Evolutionary conservation across 2,888 invertebrate genomes (phyloP), one percentile per base, ranked within the genome.

Genomic region (Cataglyphis albicans): DNA sequence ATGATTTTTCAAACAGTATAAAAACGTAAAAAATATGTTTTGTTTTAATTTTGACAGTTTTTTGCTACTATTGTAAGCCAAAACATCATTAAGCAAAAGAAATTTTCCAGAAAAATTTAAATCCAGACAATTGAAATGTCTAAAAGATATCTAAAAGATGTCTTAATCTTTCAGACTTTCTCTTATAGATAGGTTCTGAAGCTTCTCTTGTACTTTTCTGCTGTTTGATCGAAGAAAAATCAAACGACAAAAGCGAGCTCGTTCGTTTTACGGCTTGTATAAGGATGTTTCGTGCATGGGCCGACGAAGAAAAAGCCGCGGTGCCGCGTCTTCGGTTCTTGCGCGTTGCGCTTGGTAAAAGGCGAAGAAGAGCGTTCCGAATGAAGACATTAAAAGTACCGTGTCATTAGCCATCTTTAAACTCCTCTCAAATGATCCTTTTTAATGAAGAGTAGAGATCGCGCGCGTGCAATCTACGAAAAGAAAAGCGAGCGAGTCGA

Each of bases 311-410:
- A 72, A 35, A 59, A 70, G 57, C 18, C 35, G 12, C 25, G 55
- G 65, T 55, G 38, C 52, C 64, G 15, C 21, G 32, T 5, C 35
- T 7, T 41, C 55, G 41, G 32, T 78, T 78, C 59, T 59, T 44
- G 78, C 44, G 48, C 75, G n/a, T 35, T 48, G 25, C n/a, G 3
- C 61, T 38, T 21, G 83, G 70, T 84, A 85, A 88, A 87, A 90
- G 76, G 81, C 82, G 64, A 41, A 73, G 68, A 85, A 35, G 59
- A 86, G 84, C 82, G 84, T n/a, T 81, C 55, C 83, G 82, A 83
- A 76, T 87, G 86, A 88, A 89, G 89, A 90, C 88, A 81, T 90
- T 90, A 90, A 90, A 88, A 83, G 84, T 80, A 89, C 90, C 88
- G 81, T 84, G 87, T 85, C 85, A 90, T 91, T 87, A 88, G 84